Evolutionary conservation across 2,113 vertebrate species (phyloP), one percentile per base, ranked within the genome.

Genomic region (Anarrhichthys ocellatus): DNA sequence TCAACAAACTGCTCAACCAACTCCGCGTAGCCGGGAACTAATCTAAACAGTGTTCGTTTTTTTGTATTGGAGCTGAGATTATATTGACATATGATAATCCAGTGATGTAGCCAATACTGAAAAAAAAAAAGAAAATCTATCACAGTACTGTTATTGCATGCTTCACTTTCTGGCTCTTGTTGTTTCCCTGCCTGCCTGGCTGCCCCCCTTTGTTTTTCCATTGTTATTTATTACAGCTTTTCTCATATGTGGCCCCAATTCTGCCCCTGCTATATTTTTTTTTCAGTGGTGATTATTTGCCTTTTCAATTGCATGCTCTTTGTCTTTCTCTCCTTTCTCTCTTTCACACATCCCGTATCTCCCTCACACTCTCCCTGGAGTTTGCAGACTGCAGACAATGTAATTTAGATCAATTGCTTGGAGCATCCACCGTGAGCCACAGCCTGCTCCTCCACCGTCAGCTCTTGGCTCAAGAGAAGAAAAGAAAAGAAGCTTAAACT

Each of bases 331-430:
- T n/a, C 27, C 14, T 52, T 34, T 18, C 14, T 44, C 1, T 36
- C 59, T 63, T 4, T 40, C 58, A 13, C 67, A n/a, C 36, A 44
- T 9, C 4, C 24, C 50, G 56, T n/a, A 65, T 5, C 27, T 20
- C 67, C 17, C 27, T 58, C 59, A 18, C n/a, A 67, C 52, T 70
- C 66, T 86, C 86, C 34, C 38, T 54, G 79, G 85, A 83, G 63
- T 84, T 88, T 87, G 62, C 72, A 71, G 61, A 64, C 77, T 74
- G 81, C 68, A 91, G 87, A 90, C 81, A 73, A 82, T 79, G 76
- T 90, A 89, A 89, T 93, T 88, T 88, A 88, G 83, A 91, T 88
- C 88, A 89, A 88, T 90, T 80, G 84, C 74, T 88, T 38, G 22
- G 65, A 82, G 89, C 88, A 82, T 73, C 81, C 76, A 79, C 63